Percentiles rank a stretch among this genome's conserved stretches.
Evolutionary conservation across 1,140 invertebrate genomes (phyloP).

Genomic region (Cyphomyrmex costatus): DNA sequence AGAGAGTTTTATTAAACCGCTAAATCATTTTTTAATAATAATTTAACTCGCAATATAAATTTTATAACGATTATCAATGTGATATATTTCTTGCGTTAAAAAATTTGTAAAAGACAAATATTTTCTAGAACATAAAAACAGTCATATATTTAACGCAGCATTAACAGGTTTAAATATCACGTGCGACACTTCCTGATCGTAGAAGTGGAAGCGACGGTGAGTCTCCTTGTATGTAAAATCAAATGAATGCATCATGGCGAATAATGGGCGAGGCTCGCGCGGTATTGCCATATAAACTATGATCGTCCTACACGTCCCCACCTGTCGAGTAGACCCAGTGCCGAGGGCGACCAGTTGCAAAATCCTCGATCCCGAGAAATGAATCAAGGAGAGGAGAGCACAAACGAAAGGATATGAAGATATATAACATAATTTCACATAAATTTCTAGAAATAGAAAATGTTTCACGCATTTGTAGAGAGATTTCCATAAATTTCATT

Average conservation of each 20-base stretch:
- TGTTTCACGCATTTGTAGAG: not conserved
- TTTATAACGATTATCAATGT: not conserved
- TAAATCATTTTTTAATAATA: not conserved
- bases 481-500: conserved; percentile 17
- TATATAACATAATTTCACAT: not conserved
- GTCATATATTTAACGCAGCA: not conserved
- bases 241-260: conserved; percentile 78
- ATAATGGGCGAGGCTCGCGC: conserved; percentile 82
- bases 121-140: not conserved
- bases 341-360: conserved; percentile 78
- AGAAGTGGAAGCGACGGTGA: conserved; percentile 40
- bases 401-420: not conserved
- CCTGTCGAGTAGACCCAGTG: conserved; percentile 79
- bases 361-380: conserved; percentile 68
- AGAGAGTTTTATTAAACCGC: not conserved
- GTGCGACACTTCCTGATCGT: conserved; percentile 45
- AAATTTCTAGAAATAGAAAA: not conserved
- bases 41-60: not conserved
- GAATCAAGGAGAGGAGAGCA: conserved; percentile 12
- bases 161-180: conserved; percentile 27
- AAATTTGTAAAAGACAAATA: not conserved
- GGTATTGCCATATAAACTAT: conserved; percentile 83
- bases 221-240: conserved; percentile 74
- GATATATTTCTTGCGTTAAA: not conserved
- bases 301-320: conserved; percentile 85